These are phyloP conservation scores for Drosophila setosimentum DNA, from an alignment of 2,888 invertebrate species.

Conservation along the genomic window DNA sequence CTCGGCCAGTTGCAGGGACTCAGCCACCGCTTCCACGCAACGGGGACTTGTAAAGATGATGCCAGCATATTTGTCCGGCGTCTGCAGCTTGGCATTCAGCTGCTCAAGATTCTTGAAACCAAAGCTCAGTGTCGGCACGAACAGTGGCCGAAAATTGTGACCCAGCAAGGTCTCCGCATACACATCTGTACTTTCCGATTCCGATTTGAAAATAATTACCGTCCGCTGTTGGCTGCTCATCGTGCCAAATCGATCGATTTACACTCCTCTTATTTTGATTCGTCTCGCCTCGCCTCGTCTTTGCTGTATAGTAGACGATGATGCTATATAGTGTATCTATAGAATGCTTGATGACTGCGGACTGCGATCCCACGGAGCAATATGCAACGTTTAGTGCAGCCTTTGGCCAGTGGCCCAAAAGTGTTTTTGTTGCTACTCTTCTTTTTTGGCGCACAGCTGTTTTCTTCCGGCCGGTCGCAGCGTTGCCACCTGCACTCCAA, in stretches of 20 bases:
- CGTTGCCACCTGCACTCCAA: slow-evolving; percentile 12
- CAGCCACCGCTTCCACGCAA: slow-evolving; percentile 86
- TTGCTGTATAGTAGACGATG: neutral
- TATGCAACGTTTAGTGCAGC: slow-evolving; percentile 8
- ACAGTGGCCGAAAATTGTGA: slow-evolving; percentile 85
- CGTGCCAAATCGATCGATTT: slow-evolving; percentile 21
- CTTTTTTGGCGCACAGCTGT: slow-evolving; percentile 15
- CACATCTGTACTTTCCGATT: slow-evolving; percentile 85
- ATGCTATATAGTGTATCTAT: neutral
- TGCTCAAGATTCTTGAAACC: slow-evolving; percentile 86
- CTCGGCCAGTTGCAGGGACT: slow-evolving; percentile 84
- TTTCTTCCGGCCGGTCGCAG: slow-evolving; percentile 6
- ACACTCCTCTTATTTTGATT: neutral
- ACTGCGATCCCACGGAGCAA: neutral
- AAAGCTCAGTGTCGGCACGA: slow-evolving; percentile 86
- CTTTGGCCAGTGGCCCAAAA: slow-evolving; percentile 17
- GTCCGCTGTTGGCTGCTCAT: slow-evolving; percentile 70
- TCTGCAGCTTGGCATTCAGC: slow-evolving; percentile 84
- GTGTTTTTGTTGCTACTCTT: neutral
- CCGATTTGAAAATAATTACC: slow-evolving; percentile 85
- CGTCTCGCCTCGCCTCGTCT: neutral
- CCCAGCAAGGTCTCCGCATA: slow-evolving; percentile 85
- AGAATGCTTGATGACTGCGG: slow-evolving; percentile 5
- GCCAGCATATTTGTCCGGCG: slow-evolving; percentile 85
- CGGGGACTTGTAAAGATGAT: slow-evolving; percentile 87